Evolutionary conservation across 2,797 vertebrate species (phyloP).

Genomic region (Parauchenoglanis punctatus): DNA sequence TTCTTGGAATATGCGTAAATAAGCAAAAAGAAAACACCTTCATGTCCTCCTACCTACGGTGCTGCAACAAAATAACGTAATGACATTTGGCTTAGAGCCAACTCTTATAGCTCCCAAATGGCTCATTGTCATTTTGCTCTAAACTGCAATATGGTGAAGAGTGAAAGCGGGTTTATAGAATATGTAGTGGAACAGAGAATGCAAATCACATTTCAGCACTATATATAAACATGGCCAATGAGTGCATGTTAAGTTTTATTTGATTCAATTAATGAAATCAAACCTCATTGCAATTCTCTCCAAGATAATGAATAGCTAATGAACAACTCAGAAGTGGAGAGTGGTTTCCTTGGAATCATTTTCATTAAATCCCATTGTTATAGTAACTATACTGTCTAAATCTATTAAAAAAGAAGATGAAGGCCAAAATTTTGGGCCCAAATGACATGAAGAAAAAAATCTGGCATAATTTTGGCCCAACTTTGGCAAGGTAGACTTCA

Average conservation of each 20-base stretch:
- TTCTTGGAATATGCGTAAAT: neutral
- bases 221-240: neutral
- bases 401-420: no score
- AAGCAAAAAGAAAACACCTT: neutral
- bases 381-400: neutral
- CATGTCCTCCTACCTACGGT: neutral
- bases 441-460: neutral
- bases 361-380: neutral
- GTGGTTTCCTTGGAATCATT: neutral
- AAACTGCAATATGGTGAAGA: neutral
- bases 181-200: neutral
- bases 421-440: no score
- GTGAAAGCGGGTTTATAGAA: neutral
- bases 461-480: neutral
- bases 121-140: neutral
- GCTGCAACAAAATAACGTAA: neutral
- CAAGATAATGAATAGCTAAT: neutral
- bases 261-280: neutral
- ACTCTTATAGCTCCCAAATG: neutral
- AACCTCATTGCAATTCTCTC: neutral
- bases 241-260: neutral
- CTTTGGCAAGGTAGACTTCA: neutral
- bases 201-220: neutral
- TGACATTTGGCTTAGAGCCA: neutral
- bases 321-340: neutral